phyloP scores from a whole-genome alignment of 2,113 vertebrate species.

The Vidua chalybeata region DNA sequence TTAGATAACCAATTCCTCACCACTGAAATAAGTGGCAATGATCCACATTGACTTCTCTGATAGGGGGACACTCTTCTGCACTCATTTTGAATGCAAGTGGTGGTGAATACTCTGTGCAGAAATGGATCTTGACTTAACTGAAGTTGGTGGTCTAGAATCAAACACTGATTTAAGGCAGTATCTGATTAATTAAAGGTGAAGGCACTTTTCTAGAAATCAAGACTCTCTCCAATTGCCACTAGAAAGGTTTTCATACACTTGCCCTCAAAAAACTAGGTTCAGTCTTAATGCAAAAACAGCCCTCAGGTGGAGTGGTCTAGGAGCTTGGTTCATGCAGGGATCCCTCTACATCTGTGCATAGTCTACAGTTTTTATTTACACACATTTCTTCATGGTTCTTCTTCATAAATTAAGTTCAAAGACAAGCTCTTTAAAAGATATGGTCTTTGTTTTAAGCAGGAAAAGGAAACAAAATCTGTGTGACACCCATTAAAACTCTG shows the following conservation, averaged over 20 bases:
- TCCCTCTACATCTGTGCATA: not conserved
- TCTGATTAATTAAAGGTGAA: not conserved
- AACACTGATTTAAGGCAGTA: not conserved
- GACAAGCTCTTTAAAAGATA: not conserved
- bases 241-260: not conserved
- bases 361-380: not conserved
- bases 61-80: not conserved
- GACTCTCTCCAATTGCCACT: not conserved
- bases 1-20: not conserved
- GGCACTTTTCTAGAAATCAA: not conserved
- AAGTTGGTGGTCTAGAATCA: not conserved
- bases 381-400: not conserved
- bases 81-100: not conserved
- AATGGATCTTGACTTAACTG: not conserved
- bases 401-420: not conserved
- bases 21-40: not conserved
- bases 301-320: not conserved
- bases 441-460: not conserved
- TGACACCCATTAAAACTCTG: not conserved
- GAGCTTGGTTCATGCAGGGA: not conserved
- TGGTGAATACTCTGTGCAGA: not conserved
- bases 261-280: not conserved
- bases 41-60: not conserved
- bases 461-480: not conserved
- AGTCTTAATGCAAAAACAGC: not conserved